Percentiles rank a stretch among this genome's conserved stretches.
Conservation (phyloP, 2,113 vertebrate genomes). For the Dolichotis patagonum region DNA sequence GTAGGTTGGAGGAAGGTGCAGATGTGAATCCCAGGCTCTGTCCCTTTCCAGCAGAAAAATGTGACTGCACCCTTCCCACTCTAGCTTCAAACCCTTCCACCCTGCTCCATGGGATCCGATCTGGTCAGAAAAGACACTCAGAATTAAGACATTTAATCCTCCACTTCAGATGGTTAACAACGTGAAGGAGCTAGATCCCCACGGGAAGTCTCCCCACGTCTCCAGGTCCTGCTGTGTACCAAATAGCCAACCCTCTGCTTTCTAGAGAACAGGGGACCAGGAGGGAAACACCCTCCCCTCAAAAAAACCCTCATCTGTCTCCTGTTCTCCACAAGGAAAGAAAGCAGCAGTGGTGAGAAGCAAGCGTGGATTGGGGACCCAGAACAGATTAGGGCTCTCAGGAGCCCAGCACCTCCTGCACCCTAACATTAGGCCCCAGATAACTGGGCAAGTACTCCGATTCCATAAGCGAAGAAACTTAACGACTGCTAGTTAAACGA, state of each 20-base stretch:
- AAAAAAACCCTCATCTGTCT: background rate
- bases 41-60: background rate
- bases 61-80: background rate
- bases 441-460: background rate
- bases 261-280: background rate
- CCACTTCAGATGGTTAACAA: background rate
- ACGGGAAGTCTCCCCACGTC: background rate
- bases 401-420: background rate
- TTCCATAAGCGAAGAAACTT: background rate
- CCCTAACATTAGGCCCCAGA: background rate
- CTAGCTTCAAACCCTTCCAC: background rate
- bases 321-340: background rate
- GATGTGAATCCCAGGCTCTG: too few species aligned
- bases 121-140: background rate
- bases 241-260: accelerated
- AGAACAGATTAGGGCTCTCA: too few species aligned
- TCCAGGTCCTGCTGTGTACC: accelerated
- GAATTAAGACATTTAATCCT: background rate
- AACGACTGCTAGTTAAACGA: accelerated
- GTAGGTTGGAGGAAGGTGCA: too few species aligned
- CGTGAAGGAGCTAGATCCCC: background rate
- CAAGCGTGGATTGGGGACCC: accelerated
- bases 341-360: background rate
- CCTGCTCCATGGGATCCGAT: accelerated
- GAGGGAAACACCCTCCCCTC: accelerated